phyloP scores from a whole-genome alignment of 2,797 vertebrate genomes.

The Danio tinwini region DNA sequence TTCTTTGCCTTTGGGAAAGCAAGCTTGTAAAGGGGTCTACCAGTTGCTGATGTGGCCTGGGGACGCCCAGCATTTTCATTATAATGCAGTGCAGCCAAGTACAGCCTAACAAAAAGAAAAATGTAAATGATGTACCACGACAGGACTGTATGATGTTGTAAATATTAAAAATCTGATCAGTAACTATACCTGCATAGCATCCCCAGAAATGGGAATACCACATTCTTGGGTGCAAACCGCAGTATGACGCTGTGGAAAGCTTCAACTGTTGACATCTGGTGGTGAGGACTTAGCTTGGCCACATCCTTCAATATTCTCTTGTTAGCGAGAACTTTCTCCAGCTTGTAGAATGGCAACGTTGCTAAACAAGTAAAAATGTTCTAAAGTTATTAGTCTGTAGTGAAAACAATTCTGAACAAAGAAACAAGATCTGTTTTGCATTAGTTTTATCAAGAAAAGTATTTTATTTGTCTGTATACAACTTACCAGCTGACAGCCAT shows the following conservation, averaged over 20 bases:
- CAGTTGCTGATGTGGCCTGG: background rate
- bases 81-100: constrained; percentile 1
- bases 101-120: background rate
- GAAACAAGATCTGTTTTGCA: background rate
- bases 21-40: background rate
- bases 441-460: background rate
- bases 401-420: background rate
- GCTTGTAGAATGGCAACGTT: no score
- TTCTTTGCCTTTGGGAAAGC: background rate
- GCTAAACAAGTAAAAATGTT: no score
- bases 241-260: background rate
- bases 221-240: background rate
- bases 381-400: no score
- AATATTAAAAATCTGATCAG: background rate
- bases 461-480: no score
- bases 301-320: no score
- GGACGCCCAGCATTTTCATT: background rate
- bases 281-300: no score
- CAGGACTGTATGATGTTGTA: background rate
- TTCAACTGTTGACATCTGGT: constrained; percentile 17
- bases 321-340: no score
- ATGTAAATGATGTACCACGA: background rate
- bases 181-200: background rate
- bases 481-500: background rate
- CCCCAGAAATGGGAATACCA: background rate